These are phyloP conservation scores for Ephydatia muelleri DNA, from an alignment of 37 sponge, comb jelly and placozoan species.

Conservation along the genomic window DNA sequence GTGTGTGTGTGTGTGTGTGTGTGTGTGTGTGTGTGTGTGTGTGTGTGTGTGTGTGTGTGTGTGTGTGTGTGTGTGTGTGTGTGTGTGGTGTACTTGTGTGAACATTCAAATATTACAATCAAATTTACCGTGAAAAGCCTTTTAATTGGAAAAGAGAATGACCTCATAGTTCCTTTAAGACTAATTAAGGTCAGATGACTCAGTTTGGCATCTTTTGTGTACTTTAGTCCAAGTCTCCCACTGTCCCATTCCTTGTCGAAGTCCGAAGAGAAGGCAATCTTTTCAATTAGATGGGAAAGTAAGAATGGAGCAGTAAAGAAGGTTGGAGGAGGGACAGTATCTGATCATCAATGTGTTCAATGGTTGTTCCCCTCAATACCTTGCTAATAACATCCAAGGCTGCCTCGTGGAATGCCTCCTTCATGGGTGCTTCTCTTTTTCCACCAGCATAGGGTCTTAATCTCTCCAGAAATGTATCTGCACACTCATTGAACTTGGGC, in stretches of 20 bases:
- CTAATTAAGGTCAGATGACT: background rate
- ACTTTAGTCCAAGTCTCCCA: background rate
- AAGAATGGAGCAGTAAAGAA: background rate
- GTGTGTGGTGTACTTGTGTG: background rate
- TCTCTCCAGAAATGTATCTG: background rate
- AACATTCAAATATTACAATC: no score
- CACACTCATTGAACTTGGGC: slow-evolving; percentile 3
- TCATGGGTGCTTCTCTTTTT: background rate
- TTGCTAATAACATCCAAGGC: slow-evolving; percentile 15
- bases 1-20: no score
- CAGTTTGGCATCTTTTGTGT: background rate
- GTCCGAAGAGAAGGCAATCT: slow-evolving; percentile 10
- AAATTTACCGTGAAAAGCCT: background rate
- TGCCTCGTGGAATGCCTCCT: background rate
- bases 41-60: background rate
- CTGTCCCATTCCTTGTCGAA: background rate
- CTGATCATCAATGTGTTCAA: no score
- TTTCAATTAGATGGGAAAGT: background rate
- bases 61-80: background rate
- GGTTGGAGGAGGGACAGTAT: background rate
- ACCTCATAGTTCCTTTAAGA: background rate
- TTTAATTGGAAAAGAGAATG: background rate
- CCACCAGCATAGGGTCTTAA: slow-evolving; percentile 2
- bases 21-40: no score
- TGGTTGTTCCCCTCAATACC: background rate